A percentile compares a stretch with the other conserved stretches of the same genome.
Conservation (phyloP, 2,113 vertebrate genomes). For the Equus przewalskii region DNA sequence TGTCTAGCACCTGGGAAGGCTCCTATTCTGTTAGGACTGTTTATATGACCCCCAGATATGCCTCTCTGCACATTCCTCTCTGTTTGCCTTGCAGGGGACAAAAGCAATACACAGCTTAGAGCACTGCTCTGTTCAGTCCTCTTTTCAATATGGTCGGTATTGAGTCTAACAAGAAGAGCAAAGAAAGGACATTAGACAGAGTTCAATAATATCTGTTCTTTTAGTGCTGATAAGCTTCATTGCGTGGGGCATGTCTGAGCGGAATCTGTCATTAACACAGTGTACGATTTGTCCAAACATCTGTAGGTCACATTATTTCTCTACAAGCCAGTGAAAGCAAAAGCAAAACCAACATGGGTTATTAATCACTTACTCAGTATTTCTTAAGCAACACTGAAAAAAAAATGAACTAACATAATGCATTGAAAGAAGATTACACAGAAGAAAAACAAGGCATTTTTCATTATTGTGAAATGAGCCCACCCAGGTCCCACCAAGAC, state of each 20-base stretch:
- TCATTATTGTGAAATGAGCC: not conserved
- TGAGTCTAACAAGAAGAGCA: slow-evolving; percentile 75
- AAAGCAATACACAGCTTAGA: not conserved
- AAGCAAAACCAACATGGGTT: slow-evolving; percentile 86
- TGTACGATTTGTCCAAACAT: slow-evolving; percentile 86
- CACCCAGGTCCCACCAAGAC: not conserved
- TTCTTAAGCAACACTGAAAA: slow-evolving; percentile 82
- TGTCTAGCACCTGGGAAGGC: not conserved
- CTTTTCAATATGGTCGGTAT: slow-evolving; percentile 70
- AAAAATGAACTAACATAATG: slow-evolving; percentile 78
- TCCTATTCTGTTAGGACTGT: not conserved
- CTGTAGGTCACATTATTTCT: slow-evolving; percentile 88
- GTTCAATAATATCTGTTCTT: slow-evolving; percentile 79
- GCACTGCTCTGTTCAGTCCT: slow-evolving; percentile 27
- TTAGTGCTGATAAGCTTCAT: slow-evolving; percentile 78
- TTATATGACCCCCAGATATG: slow-evolving; percentile 4
- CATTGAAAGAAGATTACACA: slow-evolving; percentile 83
- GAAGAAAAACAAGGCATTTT: slow-evolving; percentile 73
- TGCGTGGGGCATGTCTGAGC: slow-evolving; percentile 81
- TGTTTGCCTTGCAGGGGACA: not conserved
- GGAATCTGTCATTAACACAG: slow-evolving; percentile 84
- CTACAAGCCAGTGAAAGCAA: slow-evolving; percentile 84
- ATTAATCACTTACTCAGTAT: slow-evolving; percentile 88
- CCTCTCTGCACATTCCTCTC: slow-evolving; percentile 35
- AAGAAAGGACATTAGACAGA: slow-evolving; percentile 78